These are phyloP conservation scores for Cantharis flavilabris DNA, from an alignment of 2,888 invertebrate genomes.

Conservation along the genomic window DNA sequence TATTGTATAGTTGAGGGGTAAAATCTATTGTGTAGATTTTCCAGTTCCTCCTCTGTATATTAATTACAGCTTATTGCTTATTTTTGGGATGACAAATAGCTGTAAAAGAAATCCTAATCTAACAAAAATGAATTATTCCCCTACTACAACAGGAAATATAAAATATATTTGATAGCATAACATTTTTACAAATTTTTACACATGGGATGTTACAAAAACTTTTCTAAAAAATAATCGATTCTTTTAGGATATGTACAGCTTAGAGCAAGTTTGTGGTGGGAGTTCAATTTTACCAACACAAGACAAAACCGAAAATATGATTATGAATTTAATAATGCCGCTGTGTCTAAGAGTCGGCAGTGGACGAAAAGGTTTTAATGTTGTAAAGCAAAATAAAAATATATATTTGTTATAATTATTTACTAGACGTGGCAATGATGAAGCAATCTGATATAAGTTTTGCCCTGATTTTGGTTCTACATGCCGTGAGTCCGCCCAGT, in stretches of 20 bases:
- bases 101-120: too few species aligned
- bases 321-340: slow-evolving; percentile 96
- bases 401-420: slow-evolving; percentile 36
- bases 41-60: too few species aligned
- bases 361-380: slow-evolving; percentile 80
- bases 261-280: slow-evolving; percentile 95
- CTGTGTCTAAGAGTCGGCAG: slow-evolving; percentile 93
- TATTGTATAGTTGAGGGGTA: too few species aligned
- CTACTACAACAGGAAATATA: too few species aligned
- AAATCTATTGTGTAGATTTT: too few species aligned
- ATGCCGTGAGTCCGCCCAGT: slow-evolving; percentile 82
- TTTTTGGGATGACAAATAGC: too few species aligned
- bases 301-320: slow-evolving; percentile 93
- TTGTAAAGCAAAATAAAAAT: not conserved
- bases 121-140: too few species aligned
- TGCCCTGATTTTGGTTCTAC: slow-evolving; percentile 85
- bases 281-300: slow-evolving; percentile 85
- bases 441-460: slow-evolving; percentile 89
- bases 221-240: not conserved
- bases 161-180: too few species aligned
- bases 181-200: too few species aligned
- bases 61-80: too few species aligned
- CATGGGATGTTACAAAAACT: too few species aligned
- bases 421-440: slow-evolving; percentile 83
- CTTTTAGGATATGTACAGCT: slow-evolving; percentile 76